These are phyloP conservation scores for Colinus virginianus DNA, from an alignment of 2,113 vertebrate species.

Conservation along the genomic window DNA sequence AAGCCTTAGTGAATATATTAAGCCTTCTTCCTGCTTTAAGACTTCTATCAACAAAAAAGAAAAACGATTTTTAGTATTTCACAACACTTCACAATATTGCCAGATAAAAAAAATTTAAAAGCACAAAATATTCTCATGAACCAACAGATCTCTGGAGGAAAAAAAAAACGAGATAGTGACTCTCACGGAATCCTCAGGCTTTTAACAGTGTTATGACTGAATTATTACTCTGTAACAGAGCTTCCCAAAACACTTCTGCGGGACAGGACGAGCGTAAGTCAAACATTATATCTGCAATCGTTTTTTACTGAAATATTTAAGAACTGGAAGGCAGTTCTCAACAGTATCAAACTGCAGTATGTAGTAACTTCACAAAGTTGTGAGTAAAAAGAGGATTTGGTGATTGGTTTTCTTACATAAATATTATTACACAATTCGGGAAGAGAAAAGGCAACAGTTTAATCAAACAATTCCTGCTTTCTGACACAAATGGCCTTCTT, in stretches of 20 bases:
- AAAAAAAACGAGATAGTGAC: neutral
- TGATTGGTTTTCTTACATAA: neutral
- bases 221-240: slow-evolving; percentile 43
- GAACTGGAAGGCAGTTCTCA: slow-evolving; percentile 37
- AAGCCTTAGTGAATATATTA: slow-evolving; percentile 82
- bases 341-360: slow-evolving; percentile 37
- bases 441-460: slow-evolving; percentile 51
- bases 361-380: slow-evolving; percentile 29
- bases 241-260: slow-evolving; percentile 35
- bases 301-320: slow-evolving; percentile 52
- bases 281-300: slow-evolving; percentile 6
- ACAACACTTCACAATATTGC: slow-evolving; percentile 31
- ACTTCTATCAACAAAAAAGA: slow-evolving; percentile 72
- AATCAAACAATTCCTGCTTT: slow-evolving; percentile 55
- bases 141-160: neutral
- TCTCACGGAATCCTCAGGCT: neutral
- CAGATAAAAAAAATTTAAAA: slow-evolving; percentile 44
- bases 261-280: slow-evolving; percentile 28
- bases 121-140: slow-evolving; percentile 52
- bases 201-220: slow-evolving; percentile 33
- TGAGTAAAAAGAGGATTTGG: neutral
- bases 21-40: slow-evolving; percentile 81
- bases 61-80: slow-evolving; percentile 48
- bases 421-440: slow-evolving; percentile 53
- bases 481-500: slow-evolving; percentile 47